phyloP scores from a whole-genome alignment of 2,888 invertebrate species.

The Eurytoma californica region DNA sequence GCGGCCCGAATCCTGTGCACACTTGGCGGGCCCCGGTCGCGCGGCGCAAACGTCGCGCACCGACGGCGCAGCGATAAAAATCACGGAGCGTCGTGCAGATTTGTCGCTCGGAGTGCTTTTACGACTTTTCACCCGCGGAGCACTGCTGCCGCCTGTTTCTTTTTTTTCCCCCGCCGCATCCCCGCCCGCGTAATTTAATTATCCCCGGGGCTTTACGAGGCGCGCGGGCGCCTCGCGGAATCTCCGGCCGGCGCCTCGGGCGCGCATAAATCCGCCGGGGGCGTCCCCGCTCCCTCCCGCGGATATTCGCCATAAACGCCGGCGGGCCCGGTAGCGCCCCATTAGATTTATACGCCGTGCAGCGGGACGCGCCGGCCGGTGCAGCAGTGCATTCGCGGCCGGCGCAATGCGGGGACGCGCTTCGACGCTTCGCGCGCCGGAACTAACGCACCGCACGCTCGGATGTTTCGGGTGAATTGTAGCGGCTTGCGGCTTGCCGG shows the following conservation, averaged over 20 bases:
- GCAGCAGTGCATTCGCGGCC: constrained; percentile 8
- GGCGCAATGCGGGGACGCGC: constrained; percentile 12
- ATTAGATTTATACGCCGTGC: constrained; percentile 56
- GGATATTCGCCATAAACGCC: constrained; percentile 65
- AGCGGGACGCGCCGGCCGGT: constrained; percentile 53
- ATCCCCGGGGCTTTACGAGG: constrained; percentile 68
- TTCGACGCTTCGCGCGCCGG: not conserved
- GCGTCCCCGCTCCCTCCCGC: constrained; percentile 60
- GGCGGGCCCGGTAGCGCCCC: constrained; percentile 13
- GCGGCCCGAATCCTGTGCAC: constrained; percentile 60
- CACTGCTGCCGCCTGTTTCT: constrained; percentile 54
- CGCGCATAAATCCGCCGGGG: constrained; percentile 67
- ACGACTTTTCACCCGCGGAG: constrained; percentile 71
- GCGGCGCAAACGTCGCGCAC: constrained; percentile 70
- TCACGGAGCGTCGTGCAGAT: constrained; percentile 74
- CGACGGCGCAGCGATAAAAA: constrained; percentile 69
- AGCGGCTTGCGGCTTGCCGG: not conserved
- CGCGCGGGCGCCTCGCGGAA: constrained; percentile 62
- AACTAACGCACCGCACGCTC: not conserved
- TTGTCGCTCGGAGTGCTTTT: constrained; percentile 74
- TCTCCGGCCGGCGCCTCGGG: constrained; percentile 56
- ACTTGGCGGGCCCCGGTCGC: not conserved
- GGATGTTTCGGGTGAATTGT: constrained; percentile 28
- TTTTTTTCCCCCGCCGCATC: constrained; percentile 10
- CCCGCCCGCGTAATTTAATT: constrained; percentile 71